Evolutionary conservation across 2,797 vertebrate genomes (phyloP).

Genomic region (Platyrinchus mystaceus): DNA sequence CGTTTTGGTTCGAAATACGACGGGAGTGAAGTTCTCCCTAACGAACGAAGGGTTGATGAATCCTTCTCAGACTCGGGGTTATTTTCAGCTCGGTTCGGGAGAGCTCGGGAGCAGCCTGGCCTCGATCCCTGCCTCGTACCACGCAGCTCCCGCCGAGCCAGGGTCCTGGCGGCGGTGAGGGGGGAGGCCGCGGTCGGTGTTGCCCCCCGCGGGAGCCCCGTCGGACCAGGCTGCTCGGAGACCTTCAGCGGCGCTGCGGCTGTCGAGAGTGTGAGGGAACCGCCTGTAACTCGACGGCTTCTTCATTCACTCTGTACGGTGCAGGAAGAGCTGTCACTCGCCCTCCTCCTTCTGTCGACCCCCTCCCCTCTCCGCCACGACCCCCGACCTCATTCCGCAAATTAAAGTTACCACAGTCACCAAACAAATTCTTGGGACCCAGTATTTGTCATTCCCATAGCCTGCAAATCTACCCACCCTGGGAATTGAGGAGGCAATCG

Average conservation of each 20-base stretch:
- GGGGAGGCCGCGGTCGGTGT: background rate
- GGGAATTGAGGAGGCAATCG: background rate
- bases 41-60: background rate
- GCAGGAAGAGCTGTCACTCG: background rate
- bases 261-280: background rate
- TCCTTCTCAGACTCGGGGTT: background rate
- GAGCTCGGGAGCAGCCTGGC: background rate
- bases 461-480: background rate
- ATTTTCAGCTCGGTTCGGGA: background rate
- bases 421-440: background rate
- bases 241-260: background rate
- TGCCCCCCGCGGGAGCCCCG: background rate
- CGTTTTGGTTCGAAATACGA: background rate
- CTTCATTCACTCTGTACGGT: background rate
- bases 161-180: background rate
- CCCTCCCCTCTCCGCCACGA: too few relatives aligned
- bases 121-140: background rate
- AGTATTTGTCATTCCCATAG: background rate
- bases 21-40: background rate
- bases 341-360: background rate
- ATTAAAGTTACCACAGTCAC: background rate
- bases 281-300: background rate
- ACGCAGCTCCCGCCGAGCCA: background rate
- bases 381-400: rapidly evolving
- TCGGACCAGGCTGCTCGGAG: background rate